These are phyloP conservation scores for Drosophila orena DNA, from an alignment of 1,140 invertebrate species.

Conservation along the genomic window DNA sequence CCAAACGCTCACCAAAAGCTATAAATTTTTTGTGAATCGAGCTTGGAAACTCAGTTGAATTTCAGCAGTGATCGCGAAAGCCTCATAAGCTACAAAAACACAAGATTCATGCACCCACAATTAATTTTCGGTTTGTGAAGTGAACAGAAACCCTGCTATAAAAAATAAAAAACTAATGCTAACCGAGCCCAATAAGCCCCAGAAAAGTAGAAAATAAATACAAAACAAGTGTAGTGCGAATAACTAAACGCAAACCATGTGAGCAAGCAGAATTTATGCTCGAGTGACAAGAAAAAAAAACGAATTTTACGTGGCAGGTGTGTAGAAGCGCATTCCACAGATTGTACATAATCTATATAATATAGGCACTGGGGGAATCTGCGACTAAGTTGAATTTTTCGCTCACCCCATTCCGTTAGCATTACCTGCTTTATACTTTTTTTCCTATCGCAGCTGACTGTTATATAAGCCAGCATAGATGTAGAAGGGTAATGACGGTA, in stretches of 20 bases:
- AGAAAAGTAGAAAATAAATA: slow-evolving; percentile 9
- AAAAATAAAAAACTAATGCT: slow-evolving; percentile 6
- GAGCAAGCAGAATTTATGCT: slow-evolving; percentile 25
- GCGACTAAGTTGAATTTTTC: slow-evolving; percentile 32
- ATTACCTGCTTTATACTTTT: neutral
- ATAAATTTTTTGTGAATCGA: slow-evolving; percentile 62
- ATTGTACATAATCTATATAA: slow-evolving; percentile 61
- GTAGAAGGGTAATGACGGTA: slow-evolving; percentile 54
- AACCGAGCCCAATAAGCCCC: neutral
- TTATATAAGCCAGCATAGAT: slow-evolving; percentile 72
- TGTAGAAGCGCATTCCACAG: slow-evolving; percentile 69
- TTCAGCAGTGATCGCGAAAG: slow-evolving; percentile 53
- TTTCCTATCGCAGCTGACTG: slow-evolving; percentile 22
- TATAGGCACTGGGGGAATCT: slow-evolving; percentile 11
- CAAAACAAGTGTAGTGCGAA: slow-evolving; percentile 19
- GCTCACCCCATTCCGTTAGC: neutral
- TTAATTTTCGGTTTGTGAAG: slow-evolving; percentile 42
- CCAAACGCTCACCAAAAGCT: slow-evolving; percentile 24
- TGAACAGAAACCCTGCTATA: slow-evolving; percentile 33
- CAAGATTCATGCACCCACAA: slow-evolving; percentile 23
- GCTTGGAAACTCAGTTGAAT: slow-evolving; percentile 54
- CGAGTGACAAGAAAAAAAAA: slow-evolving; percentile 33
- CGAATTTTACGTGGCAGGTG: slow-evolving; percentile 80
- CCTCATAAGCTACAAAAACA: slow-evolving; percentile 39
- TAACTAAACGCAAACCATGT: slow-evolving; percentile 34